Percentiles rank a stretch among this genome's conserved stretches.
Evolutionary conservation across 2,797 vertebrate species (phyloP).

Genomic region (Hozukius guyotensis): DNA sequence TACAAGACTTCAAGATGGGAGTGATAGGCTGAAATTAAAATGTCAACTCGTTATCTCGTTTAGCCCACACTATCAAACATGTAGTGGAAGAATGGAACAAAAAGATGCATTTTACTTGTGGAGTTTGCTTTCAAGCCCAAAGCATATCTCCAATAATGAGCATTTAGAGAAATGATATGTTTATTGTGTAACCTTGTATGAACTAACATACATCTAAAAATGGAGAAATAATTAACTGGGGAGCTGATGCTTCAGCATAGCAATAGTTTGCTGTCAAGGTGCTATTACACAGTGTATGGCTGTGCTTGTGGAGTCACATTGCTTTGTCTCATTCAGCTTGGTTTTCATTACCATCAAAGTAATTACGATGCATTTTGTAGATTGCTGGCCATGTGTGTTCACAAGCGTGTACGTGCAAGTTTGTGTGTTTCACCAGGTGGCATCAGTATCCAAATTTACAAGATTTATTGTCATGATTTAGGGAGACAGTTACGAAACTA

Average conservation of each 20-base stretch:
- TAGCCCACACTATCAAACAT: constrained; percentile 3
- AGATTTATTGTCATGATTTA: neutral
- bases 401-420: neutral
- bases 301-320: neutral
- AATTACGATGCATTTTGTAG: neutral
- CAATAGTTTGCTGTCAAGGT: neutral
- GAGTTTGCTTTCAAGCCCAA: neutral
- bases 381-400: neutral
- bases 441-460: neutral
- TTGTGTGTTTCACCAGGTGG: neutral
- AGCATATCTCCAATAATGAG: neutral
- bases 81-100: neutral
- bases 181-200: neutral
- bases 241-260: neutral
- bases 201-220: neutral
- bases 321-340: neutral
- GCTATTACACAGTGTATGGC: neutral
- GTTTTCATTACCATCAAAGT: neutral
- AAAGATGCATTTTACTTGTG: neutral
- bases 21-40: constrained; percentile 62
- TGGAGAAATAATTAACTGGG: neutral
- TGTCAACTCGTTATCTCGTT: constrained; percentile 46
- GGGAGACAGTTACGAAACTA: neutral
- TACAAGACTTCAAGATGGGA: constrained; percentile 42
- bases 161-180: neutral